These are phyloP conservation scores for Fregata magnificens DNA, from an alignment of 2,113 vertebrate genomes.

Conservation along the genomic window DNA sequence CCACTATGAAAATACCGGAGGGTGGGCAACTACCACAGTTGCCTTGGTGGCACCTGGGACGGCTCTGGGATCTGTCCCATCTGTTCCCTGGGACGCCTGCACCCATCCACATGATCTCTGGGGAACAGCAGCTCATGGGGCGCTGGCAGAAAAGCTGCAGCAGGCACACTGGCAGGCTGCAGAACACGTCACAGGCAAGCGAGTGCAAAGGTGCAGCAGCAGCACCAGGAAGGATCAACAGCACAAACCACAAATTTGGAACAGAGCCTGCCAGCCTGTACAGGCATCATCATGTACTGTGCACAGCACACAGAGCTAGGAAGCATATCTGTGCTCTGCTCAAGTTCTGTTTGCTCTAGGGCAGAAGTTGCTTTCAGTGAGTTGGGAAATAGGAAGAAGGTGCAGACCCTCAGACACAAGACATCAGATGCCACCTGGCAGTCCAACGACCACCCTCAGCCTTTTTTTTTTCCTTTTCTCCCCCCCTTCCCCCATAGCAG, in stretches of 20 bases:
- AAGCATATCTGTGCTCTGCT: not conserved
- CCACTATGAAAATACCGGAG: not conserved
- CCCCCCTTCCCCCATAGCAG: not conserved
- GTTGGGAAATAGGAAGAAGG: not conserved
- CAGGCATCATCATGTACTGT: not conserved
- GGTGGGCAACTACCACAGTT: not conserved
- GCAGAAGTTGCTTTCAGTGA: not conserved
- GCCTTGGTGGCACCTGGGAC: not conserved
- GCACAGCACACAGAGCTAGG: not conserved
- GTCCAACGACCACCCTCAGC: not conserved
- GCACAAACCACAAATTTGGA: too few species aligned
- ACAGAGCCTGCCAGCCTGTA: not conserved
- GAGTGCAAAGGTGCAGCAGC: not conserved
- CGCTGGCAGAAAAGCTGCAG: not conserved
- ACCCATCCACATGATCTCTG: not conserved
- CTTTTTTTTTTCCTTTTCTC: not conserved
- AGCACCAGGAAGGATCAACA: not conserved
- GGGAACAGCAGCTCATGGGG: not conserved
- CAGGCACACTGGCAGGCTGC: not conserved
- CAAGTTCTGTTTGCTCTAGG: not conserved
- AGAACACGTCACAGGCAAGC: not conserved
- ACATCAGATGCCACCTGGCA: not conserved
- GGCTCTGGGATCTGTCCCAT: not conserved
- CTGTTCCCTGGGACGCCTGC: not conserved
- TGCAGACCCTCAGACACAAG: not conserved